These are phyloP conservation scores for Pseudomugil tenellus DNA, from an alignment of 2,797 vertebrate genomes.

Conservation along the genomic window DNA sequence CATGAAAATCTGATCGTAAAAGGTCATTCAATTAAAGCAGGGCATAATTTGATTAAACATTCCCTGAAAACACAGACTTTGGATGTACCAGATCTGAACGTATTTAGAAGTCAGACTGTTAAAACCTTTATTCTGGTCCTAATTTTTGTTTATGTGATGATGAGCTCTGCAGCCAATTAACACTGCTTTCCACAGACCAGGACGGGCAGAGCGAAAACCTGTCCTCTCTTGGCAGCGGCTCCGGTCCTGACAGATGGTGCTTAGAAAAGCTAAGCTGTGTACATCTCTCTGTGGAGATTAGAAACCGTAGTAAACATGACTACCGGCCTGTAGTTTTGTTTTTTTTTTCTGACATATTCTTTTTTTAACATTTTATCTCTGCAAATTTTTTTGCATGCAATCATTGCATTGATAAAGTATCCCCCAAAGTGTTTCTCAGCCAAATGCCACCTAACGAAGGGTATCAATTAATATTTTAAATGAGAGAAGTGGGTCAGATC, in stretches of 20 bases:
- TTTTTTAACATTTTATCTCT: too few relatives aligned
- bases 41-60: background rate
- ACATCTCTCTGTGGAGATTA: slow-evolving; percentile 47
- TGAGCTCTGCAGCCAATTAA: slow-evolving; percentile 37
- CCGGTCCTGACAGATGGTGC: slow-evolving; percentile 58
- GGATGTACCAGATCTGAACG: too few relatives aligned
- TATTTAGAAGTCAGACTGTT: slow-evolving; percentile 5
- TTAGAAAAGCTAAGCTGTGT: slow-evolving; percentile 50
- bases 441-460: too few relatives aligned
- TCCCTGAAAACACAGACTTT: too few relatives aligned
- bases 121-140: background rate
- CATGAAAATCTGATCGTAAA: background rate
- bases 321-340: slow-evolving; percentile 4
- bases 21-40: background rate
- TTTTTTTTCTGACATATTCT: too few relatives aligned
- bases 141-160: slow-evolving; percentile 16
- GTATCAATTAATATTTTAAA: too few relatives aligned
- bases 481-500: too few relatives aligned
- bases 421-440: too few relatives aligned
- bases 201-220: slow-evolving; percentile 39
- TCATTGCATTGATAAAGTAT: background rate
- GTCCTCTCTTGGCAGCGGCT: slow-evolving; percentile 42
- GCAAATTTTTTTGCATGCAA: background rate
- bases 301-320: slow-evolving; percentile 27
- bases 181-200: slow-evolving; percentile 25